Percentiles rank a stretch among this genome's conserved stretches.
phyloP scores from a whole-genome alignment of 2,113 vertebrate genomes.

The Grammomys surdaster region DNA sequence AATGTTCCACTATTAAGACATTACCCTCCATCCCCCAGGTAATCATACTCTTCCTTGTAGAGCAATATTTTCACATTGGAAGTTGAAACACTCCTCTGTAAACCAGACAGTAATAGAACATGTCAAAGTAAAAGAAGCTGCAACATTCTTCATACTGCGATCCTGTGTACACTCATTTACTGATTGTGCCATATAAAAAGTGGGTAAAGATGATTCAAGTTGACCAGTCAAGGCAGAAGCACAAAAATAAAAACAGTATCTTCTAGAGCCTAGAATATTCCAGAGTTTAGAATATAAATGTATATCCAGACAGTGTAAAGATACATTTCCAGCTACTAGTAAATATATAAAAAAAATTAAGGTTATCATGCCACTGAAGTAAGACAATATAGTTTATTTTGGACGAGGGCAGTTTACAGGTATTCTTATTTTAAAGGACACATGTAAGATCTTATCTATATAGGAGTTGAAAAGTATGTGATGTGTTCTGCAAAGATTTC shows the following conservation, averaged over 20 bases:
- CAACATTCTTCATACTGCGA: not conserved
- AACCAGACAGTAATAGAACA: not conserved
- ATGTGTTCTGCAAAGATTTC: not conserved
- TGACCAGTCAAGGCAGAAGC: not conserved
- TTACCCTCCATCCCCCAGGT: not conserved
- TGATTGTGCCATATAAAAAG: not conserved
- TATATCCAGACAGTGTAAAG: not conserved
- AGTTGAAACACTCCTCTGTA: not conserved
- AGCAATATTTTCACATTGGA: not conserved
- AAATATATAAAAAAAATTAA: not conserved
- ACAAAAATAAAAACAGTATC: not conserved
- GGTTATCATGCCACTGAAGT: not conserved
- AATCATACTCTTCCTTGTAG: not conserved
- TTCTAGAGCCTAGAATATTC: too few species aligned
- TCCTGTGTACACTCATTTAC: fast-evolving
- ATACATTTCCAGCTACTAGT: not conserved
- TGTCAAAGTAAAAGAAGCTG: not conserved
- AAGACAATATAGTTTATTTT: not conserved
- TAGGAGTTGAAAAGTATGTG: not conserved
- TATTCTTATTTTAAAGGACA: not conserved
- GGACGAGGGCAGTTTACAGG: not conserved
- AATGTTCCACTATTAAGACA: not conserved
- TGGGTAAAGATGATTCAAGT: not conserved
- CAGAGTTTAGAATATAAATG: not conserved
- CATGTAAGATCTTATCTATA: not conserved